Percentiles rank a stretch among this genome's conserved stretches.
Conservation (phyloP, 2,888 invertebrate genomes). For the Chloroclysta siterata region DNA sequence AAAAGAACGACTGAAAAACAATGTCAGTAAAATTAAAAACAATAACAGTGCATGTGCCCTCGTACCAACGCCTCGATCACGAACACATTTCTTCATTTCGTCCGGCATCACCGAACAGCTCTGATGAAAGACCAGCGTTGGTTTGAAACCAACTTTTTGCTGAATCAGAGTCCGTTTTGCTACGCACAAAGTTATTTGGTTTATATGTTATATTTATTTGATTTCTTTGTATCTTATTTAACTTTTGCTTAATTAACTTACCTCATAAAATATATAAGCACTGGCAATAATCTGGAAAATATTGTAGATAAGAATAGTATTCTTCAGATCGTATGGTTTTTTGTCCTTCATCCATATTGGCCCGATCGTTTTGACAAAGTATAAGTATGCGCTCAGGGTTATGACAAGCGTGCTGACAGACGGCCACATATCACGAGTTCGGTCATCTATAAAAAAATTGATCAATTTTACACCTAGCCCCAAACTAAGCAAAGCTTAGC, state of each 20-base stretch:
- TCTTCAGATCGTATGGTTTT: slow-evolving; percentile 87
- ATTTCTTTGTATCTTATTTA: too few relatives aligned
- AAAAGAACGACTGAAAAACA: slow-evolving; percentile 21
- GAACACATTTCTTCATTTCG: too few relatives aligned
- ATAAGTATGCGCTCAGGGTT: slow-evolving; percentile 39
- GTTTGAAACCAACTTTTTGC: too few relatives aligned
- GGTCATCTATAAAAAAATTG: slow-evolving; percentile 37
- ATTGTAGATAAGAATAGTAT: slow-evolving; percentile 90
- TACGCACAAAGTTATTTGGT: too few relatives aligned
- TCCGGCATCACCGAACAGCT: too few relatives aligned
- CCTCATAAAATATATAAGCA: slow-evolving; percentile 37
- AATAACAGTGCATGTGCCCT: too few relatives aligned
- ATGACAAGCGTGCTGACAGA: slow-evolving; percentile 20
- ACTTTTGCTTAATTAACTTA: too few relatives aligned
- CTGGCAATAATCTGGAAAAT: slow-evolving; percentile 83
- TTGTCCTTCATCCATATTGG: slow-evolving; percentile 84
- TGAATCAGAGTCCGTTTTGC: too few relatives aligned
- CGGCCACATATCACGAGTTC: slow-evolving; percentile 45
- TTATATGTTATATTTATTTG: too few relatives aligned
- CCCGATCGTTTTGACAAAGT: slow-evolving; percentile 43
- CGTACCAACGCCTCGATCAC: too few relatives aligned
- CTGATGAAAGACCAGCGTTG: too few relatives aligned
- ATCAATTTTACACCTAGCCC: not conserved
- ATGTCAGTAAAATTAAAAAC: not conserved
- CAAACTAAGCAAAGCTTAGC: too few relatives aligned